Conservation (phyloP, 2,888 invertebrate species). For the Sphaerophoria rueppellii region DNA sequence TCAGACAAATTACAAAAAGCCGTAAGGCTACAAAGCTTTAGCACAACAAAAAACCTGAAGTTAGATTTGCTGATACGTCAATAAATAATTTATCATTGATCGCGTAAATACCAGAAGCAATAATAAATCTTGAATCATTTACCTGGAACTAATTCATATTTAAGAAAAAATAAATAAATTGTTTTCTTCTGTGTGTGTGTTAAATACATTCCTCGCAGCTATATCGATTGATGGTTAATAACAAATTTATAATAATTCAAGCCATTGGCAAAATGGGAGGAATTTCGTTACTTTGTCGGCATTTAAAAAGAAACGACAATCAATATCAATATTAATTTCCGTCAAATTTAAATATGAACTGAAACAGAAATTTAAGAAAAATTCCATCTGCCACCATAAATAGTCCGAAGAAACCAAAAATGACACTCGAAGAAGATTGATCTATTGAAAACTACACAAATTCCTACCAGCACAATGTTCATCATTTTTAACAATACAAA, state of each 20-base stretch:
- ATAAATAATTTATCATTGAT: slow-evolving; percentile 12
- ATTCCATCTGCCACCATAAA: slow-evolving; percentile 15
- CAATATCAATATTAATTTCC: background rate
- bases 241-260: slow-evolving; percentile 15
- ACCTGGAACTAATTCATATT: slow-evolving; percentile 4
- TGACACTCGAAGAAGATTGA: slow-evolving; percentile 31
- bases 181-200: background rate
- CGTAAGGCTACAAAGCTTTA: background rate
- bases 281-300: background rate
- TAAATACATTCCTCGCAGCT: slow-evolving; percentile 3
- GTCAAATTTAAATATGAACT: background rate
- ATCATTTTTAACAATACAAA: slow-evolving; percentile 17
- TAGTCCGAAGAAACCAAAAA: background rate
- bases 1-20: background rate
- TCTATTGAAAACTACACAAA: slow-evolving; percentile 29
- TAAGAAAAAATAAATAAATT: background rate
- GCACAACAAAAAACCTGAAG: background rate
- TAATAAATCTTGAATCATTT: slow-evolving; percentile 20
- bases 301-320: background rate
- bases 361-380: background rate
- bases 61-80: background rate
- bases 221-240: background rate
- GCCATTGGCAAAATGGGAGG: slow-evolving; percentile 10
- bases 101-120: slow-evolving; percentile 31
- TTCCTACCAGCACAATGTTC: slow-evolving; percentile 24